Conservation (phyloP, 1,140 invertebrate genomes). For the Drosophila lowei region DNA sequence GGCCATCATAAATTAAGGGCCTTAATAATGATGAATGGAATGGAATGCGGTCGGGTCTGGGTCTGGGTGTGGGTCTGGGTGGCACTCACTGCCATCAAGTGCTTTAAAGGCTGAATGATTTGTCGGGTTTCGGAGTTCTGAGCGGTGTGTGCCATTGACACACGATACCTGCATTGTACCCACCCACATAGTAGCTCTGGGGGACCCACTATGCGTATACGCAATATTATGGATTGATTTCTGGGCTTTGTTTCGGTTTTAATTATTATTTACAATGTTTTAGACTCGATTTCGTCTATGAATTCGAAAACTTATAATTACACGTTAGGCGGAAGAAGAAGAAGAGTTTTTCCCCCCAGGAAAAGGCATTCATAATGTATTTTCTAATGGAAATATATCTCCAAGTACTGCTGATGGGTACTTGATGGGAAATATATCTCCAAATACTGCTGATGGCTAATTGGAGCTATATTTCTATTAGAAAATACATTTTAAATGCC, state of each 20-base stretch:
- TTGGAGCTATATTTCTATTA: too few species aligned
- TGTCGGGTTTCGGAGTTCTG: slow-evolving; percentile 11
- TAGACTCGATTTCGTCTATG: slow-evolving; percentile 17
- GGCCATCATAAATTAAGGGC: slow-evolving; percentile 73
- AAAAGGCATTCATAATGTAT: too few species aligned
- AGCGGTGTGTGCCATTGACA: not conserved
- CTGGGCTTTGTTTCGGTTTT: not conserved
- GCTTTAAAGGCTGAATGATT: slow-evolving; percentile 44
- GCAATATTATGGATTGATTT: slow-evolving; percentile 10
- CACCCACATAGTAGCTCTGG: too few species aligned
- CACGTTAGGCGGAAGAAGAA: not conserved
- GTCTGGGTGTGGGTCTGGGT: not conserved
- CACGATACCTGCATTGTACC: too few species aligned
- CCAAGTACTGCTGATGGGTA: too few species aligned
- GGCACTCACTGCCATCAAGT: slow-evolving; percentile 23
- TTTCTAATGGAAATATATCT: too few species aligned
- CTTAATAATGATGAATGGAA: slow-evolving; percentile 76
- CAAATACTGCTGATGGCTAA: too few species aligned
- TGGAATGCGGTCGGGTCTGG: slow-evolving; percentile 24
- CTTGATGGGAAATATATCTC: too few species aligned
- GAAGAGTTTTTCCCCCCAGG: too few species aligned
- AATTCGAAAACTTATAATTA: slow-evolving; percentile 16
- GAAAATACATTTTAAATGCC: too few species aligned
- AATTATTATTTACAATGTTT: slow-evolving; percentile 34
- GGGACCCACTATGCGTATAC: slow-evolving; percentile 7